Evolutionary conservation across 2,888 invertebrate species (phyloP).

Genomic region (Yponomeuta cagnagella): DNA sequence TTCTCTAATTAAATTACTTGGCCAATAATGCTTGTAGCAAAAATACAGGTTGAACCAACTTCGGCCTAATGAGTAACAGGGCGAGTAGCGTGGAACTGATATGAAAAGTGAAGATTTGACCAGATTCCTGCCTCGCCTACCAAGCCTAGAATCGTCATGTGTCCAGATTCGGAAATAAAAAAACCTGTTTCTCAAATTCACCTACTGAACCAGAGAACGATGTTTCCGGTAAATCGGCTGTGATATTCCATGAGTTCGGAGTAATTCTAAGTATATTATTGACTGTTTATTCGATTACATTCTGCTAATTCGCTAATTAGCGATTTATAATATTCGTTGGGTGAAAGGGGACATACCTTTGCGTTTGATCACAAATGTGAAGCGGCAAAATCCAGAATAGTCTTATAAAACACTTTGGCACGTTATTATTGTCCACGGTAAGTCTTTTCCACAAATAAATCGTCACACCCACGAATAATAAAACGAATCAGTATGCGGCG

Average conservation of each 20-base stretch:
- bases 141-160: constrained; percentile 34
- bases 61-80: background rate
- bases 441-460: constrained; percentile 49
- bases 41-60: background rate
- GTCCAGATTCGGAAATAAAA: constrained; percentile 27
- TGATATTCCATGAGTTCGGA: constrained; percentile 15
- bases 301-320: constrained; percentile 27
- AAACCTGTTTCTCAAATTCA: constrained; percentile 59
- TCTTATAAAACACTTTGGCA: constrained; percentile 43
- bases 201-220: constrained; percentile 58
- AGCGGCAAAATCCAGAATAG: constrained; percentile 37
- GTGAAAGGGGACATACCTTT: constrained; percentile 73
- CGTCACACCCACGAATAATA: constrained; percentile 44
- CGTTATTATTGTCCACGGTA: constrained; percentile 52
- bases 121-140: constrained; percentile 38
- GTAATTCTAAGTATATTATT: background rate
- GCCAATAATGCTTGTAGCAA: background rate
- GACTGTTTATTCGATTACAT: constrained; percentile 10
- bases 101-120: constrained; percentile 46
- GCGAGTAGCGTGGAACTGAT: constrained; percentile 33
- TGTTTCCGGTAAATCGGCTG: constrained; percentile 43
- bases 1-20: constrained; percentile 7
- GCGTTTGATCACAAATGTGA: constrained; percentile 38
- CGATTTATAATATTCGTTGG: constrained; percentile 52
- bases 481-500: constrained; percentile 58